These are phyloP conservation scores for Frankliniella fusca DNA, from an alignment of 2,888 invertebrate species.

Conservation along the genomic window DNA sequence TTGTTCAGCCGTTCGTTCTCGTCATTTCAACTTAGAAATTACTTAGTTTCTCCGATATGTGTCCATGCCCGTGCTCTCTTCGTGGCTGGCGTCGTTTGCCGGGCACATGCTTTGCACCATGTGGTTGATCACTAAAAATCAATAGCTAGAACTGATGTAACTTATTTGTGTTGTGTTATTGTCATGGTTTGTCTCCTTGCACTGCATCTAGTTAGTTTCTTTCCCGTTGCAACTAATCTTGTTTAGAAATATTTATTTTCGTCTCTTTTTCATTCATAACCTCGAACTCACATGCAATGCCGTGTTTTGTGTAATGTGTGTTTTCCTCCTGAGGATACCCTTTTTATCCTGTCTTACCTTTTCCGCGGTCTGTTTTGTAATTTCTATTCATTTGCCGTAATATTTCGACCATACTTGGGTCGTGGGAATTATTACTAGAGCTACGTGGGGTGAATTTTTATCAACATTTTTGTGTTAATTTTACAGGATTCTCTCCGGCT, in stretches of 20 bases:
- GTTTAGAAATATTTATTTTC: background rate
- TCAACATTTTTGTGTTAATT: background rate
- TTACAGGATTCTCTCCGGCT: background rate
- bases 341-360: too few species aligned
- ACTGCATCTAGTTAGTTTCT: background rate
- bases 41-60: background rate
- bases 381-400: too few species aligned
- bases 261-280: background rate
- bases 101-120: background rate
- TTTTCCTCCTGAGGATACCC: too few species aligned
- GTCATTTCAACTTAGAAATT: background rate
- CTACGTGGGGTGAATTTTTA: background rate
- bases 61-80: background rate
- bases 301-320: background rate
- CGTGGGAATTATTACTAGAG: background rate
- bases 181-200: background rate
- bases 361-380: too few species aligned
- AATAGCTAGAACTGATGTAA: background rate
- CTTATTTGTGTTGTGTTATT: background rate
- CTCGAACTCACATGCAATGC: background rate
- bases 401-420: background rate
- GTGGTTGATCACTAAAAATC: background rate
- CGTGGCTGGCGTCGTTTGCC: background rate
- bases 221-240: too few species aligned
- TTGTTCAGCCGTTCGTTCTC: background rate